Conservation (phyloP, 1,140 invertebrate species). For the Mylabris phalerata region DNA sequence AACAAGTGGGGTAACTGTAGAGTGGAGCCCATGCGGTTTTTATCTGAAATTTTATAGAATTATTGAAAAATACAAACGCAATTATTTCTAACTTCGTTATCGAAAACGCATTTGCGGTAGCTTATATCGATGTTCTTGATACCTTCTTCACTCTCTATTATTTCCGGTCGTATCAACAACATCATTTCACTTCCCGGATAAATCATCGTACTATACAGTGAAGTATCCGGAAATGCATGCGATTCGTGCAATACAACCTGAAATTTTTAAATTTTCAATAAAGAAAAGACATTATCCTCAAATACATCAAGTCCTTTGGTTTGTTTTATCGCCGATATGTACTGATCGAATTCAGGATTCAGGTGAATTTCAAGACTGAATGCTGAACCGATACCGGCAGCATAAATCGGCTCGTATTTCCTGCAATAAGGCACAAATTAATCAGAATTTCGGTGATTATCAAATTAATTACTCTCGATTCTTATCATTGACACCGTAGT, state of each 20-base stretch:
- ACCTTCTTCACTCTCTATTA: conserved; percentile 5
- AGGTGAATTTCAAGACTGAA: conserved; percentile 12
- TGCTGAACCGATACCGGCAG: conserved; percentile 6
- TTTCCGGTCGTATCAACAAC: conserved; percentile 11
- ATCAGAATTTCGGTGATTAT: neutral
- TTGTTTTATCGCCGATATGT: conserved; percentile 9
- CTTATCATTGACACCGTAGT: neutral
- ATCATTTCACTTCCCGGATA: conserved; percentile 5
- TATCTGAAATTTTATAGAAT: conserved; percentile 10
- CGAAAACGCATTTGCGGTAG: conserved; percentile 11
- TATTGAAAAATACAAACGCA: neutral
- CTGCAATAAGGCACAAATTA: neutral
- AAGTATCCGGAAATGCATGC: conserved; percentile 14
- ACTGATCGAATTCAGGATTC: conserved; percentile 8
- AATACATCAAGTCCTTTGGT: conserved; percentile 8
- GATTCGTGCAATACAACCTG: conserved; percentile 14
- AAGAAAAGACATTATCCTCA: no score
- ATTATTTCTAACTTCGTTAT: conserved; percentile 11
- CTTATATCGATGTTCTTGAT: conserved; percentile 3
- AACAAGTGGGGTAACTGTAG: conserved; percentile 19
- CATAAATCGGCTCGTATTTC: neutral
- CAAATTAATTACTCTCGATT: neutral
- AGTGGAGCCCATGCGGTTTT: conserved; percentile 3
- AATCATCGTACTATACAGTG: conserved; percentile 8
- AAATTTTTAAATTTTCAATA: neutral